Conservation (phyloP, 2,113 vertebrate species). For the Meles meles region DNA sequence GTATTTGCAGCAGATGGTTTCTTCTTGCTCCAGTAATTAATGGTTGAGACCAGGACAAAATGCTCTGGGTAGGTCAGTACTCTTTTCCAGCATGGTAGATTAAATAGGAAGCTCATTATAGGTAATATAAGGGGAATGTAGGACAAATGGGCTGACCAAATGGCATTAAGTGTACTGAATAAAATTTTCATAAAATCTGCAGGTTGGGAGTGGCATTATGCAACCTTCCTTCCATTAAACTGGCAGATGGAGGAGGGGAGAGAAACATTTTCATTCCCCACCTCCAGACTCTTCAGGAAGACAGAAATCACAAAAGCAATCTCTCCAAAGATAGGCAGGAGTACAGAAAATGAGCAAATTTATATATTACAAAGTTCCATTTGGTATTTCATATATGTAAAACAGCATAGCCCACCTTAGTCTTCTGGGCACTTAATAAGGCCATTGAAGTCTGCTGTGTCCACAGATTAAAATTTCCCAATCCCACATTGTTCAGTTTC, state of each 20-base stretch:
- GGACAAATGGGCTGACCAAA: neutral
- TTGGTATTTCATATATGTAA: neutral
- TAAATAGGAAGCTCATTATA: neutral
- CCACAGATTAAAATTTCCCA: neutral
- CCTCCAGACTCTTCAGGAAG: neutral
- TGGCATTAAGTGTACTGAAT: neutral
- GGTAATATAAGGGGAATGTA: neutral
- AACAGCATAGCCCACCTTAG: neutral
- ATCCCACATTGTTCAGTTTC: neutral
- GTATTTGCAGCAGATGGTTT: neutral
- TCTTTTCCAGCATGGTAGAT: neutral
- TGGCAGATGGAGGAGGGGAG: neutral
- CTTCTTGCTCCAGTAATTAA: neutral
- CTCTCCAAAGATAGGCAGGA: neutral
- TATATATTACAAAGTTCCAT: neutral
- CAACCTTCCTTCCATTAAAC: neutral
- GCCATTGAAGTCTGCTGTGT: neutral
- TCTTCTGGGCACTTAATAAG: neutral
- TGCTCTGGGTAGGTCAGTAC: neutral
- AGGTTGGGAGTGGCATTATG: neutral
- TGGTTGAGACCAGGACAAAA: neutral
- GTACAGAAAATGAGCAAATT: neutral
- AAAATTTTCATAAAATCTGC: constrained; percentile 5
- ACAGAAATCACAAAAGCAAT: neutral
- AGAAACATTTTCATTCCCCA: neutral